Evolutionary conservation across 2,888 invertebrate species (phyloP), one percentile per base, ranked within the genome.

Genomic region (Blastobasis adustella): DNA sequence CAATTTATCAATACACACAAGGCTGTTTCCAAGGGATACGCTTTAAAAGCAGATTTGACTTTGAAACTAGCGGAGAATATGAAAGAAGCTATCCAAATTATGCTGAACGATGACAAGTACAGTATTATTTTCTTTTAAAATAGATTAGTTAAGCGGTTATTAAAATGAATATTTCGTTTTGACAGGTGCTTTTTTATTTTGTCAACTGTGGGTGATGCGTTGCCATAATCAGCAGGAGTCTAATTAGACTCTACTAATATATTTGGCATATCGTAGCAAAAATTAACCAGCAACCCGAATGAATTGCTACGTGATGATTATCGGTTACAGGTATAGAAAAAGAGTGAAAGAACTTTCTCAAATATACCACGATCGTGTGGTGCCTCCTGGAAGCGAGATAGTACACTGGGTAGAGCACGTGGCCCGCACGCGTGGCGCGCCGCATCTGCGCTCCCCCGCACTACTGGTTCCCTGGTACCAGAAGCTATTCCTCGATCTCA

Each of bases 1-100:
- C 84, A 85, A 59, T 76, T 71, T 49, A 48, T 59, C 0, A 83
- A 85, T 51, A 69, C 76, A 0, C 55, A 69, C 4, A 66, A 64
- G 52, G 72, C 78, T 7, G 73, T 67, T 0, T 52, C 51, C 0
- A 78, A 69, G 47, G 83, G 82, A 0, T 75, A 66, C 47, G 76
- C 65, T 0, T 67, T 56, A 46, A 65, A 51, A 50, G 71, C 76
- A 0, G 57, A 69, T 4, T 57, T 79, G 0, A 57, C 65, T 7
- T 65, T 64, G 51, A 54, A 57, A 0, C 62, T 75, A 58, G 63
- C 61, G 1, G 57, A 58, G 1, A 60, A 71, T 8, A 45, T 79
- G 8, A 67, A 67, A 50, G 47, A 9, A 0, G 69, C 72, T 0
- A 66, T 78, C 41, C 47, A 65, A 2, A 69, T 73, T 23, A 61